A percentile compares a stretch with the other conserved stretches of the same genome.
Conservation (phyloP, 2,888 invertebrate genomes). For the Julus scandinavius region DNA sequence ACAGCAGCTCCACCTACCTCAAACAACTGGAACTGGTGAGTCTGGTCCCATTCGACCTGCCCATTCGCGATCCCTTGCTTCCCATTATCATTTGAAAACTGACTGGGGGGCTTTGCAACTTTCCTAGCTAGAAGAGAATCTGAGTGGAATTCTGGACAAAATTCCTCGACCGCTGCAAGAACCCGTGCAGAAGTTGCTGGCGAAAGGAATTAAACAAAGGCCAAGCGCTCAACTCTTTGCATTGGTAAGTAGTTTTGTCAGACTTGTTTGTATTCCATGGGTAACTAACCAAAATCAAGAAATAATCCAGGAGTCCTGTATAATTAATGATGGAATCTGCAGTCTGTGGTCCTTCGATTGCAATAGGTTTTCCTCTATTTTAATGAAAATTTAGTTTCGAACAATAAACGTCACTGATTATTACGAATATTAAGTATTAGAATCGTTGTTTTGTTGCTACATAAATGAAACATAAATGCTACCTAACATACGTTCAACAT, state of each 20-base stretch:
- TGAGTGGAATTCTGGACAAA: constrained; percentile 79
- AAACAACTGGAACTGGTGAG: constrained; percentile 91
- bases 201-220: constrained; percentile 83
- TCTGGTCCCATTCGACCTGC: background rate
- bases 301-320: too few relatives aligned
- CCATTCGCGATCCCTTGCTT: background rate
- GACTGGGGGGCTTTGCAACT: background rate
- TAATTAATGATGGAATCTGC: too few relatives aligned
- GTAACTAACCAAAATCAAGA: too few relatives aligned
- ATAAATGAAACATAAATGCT: background rate
- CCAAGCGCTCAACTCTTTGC: constrained; percentile 92
- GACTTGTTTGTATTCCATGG: too few relatives aligned
- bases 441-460: too few relatives aligned
- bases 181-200: constrained; percentile 81
- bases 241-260: constrained; percentile 69
- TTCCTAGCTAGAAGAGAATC: constrained; percentile 81
- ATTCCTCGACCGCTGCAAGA: constrained; percentile 89
- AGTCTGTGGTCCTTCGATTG: too few relatives aligned
- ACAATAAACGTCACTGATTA: too few relatives aligned
- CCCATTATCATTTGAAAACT: background rate
- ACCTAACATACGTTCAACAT: too few relatives aligned
- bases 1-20: constrained; percentile 86
- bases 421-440: too few relatives aligned
- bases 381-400: too few relatives aligned
- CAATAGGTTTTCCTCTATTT: too few relatives aligned